Conservation (phyloP, 2,797 vertebrate genomes). For the Gephyroberyx darwinii region DNA sequence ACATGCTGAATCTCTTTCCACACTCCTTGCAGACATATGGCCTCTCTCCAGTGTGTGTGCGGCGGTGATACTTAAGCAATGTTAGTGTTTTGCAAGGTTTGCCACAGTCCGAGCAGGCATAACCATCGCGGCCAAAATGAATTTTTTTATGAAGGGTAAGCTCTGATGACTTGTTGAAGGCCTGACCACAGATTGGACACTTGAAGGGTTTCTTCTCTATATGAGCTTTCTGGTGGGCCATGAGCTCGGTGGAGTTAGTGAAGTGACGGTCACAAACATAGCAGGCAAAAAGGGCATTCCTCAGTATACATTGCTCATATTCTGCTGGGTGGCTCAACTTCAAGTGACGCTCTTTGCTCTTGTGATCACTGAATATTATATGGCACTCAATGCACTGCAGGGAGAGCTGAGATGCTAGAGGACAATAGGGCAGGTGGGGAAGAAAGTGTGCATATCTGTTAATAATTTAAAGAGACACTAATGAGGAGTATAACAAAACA, state of each 20-base stretch:
- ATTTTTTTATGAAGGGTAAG: conserved; percentile 82
- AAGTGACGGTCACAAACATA: conserved; percentile 86
- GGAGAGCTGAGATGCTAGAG: conserved; percentile 81
- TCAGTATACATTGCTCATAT: conserved; percentile 84
- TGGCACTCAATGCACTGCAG: conserved; percentile 86
- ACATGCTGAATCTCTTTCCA: conserved; percentile 82
- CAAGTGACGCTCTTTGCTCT: conserved; percentile 85
- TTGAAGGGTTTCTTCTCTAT: conserved; percentile 81
- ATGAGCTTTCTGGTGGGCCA: conserved; percentile 85
- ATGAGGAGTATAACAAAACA: background rate
- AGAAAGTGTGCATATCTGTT: background rate
- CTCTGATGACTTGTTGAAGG: conserved; percentile 81
- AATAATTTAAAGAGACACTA: background rate
- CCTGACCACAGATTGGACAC: conserved; percentile 79
- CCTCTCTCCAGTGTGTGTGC: conserved; percentile 84
- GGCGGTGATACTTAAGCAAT: conserved; percentile 84
- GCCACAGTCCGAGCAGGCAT: conserved; percentile 82
- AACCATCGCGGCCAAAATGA: conserved; percentile 80
- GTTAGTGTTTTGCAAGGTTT: conserved; percentile 85
- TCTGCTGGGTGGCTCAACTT: conserved; percentile 84
- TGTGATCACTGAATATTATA: conserved; percentile 86
- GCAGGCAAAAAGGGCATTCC: conserved; percentile 84
- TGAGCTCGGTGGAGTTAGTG: conserved; percentile 84
- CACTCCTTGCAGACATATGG: conserved; percentile 84
- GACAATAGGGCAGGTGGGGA: conserved; percentile 13